Base-by-base conservation (phyloP, 2,113 vertebrate species). In the Hippocampus mohnikei region DNA sequence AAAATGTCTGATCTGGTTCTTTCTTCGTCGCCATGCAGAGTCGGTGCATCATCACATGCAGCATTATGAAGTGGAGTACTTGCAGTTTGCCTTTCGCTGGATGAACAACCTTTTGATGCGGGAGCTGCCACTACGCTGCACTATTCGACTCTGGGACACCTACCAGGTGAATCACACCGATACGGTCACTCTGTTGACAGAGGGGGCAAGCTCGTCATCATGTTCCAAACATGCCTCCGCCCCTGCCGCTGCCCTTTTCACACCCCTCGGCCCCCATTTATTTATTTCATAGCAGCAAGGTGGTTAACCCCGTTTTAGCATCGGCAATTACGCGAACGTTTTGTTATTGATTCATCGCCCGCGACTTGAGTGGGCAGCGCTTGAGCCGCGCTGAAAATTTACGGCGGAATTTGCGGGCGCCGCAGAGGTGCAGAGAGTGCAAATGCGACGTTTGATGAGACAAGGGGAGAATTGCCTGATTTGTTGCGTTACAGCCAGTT, bases 31-130 rank as follows among this genome's bases (percentile, higher is more conserved):
- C 33, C 33, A 72, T 67, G 67, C 91, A 98, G 97, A 95, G 66
- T 94, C 88, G 60, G 94, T 98, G 64, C 97, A 98, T 69, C 92
- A 88, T 73, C 96, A 98, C 89, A 93, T 98, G 93, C 95, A 96
- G 37, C 94, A 92, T 72, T 95, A 97, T 20, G 96, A 98, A 75
- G 96, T 98, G 88, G 93, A 94, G 81, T 98, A 98, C 88, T 92
- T 98, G 84, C 96, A 98, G 81, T 98, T 98, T 69, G 95, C 95
- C 81, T 98, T 98, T 87, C 96, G 96, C 68, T 98, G 96, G 96
- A 98, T 98, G 96, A 98, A 98, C 92, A 98, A 98, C 90, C 92
- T 98, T 84, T 91, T 98, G 89, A 97, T 95, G 95, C 92, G 96
- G 83, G 96, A 98, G 86, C 88, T 98, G 83, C 96, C 96, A 1